Conservation (phyloP, 2,797 vertebrate species). For the Poeciliopsis infans region DNA sequence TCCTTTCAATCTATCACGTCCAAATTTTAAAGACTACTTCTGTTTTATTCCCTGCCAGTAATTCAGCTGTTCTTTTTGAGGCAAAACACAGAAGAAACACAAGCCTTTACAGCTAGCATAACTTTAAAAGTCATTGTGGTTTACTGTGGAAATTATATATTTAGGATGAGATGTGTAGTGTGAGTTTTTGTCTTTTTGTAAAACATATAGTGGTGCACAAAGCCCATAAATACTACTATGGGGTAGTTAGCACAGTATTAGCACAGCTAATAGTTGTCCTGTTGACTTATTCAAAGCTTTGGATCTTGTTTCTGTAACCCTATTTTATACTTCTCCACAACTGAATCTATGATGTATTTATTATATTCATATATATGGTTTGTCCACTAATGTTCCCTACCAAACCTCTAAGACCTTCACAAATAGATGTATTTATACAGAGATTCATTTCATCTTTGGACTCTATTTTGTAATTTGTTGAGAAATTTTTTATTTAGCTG, state of each 20-base stretch:
- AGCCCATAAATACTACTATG: neutral
- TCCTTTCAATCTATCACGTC: neutral
- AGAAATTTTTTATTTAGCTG: neutral
- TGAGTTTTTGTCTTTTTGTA: neutral
- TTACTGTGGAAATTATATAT: too few species aligned
- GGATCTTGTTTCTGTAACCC: neutral
- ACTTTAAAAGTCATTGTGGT: too few species aligned
- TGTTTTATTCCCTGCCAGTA: neutral
- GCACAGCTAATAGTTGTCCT: neutral
- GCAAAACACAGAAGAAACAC: neutral
- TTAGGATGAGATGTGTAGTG: neutral
- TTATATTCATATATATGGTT: too few species aligned
- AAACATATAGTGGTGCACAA: neutral
- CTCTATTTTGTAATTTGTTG: neutral
- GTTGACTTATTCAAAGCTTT: neutral
- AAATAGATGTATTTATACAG: neutral
- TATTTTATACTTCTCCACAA: neutral
- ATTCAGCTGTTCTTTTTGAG: neutral
- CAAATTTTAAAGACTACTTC: conserved; percentile 5
- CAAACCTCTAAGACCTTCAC: neutral
- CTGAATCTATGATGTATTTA: neutral
- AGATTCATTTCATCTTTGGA: neutral
- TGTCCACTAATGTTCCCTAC: neutral
- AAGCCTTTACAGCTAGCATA: neutral
- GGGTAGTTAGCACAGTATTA: neutral